Evolutionary conservation across 2,797 vertebrate genomes (phyloP), one percentile per base, ranked within the genome.

Genomic region (Cygnus olor): DNA sequence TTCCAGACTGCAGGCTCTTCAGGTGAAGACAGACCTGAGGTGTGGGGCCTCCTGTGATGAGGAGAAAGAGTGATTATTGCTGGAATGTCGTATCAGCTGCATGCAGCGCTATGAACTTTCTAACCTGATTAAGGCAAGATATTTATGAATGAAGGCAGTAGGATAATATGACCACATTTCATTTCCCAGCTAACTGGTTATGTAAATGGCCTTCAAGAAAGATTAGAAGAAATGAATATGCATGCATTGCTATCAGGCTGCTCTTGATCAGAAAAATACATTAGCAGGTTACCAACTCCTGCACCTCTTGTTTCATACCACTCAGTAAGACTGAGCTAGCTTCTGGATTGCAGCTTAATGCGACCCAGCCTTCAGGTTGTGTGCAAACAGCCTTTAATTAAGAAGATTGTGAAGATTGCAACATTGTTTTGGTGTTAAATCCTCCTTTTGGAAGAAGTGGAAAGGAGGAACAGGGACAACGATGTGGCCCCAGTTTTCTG

Each of bases 171-270:
- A 78, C 8, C 11, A 44, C 16, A 44, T 28, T 42, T 14, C 27
- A 58, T 71, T 92, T 96, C 85, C 93, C 30, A 60, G 76, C 70
- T 94, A 86, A 73, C 53, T 80, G 49, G 69, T 87, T 72, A 69
- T 49, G 38, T 72, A 80, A 78, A 56, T 79, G 13, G n/a, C 47
- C 57, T 76, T 85, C 36, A 57, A 47, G 65, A 74, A 13, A 3
- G 0, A 60, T 71, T 42, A 65, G 45, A 38, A 40, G 51, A 87
- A 93, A 89, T 73, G 1, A 89, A 80, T 87, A 91, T 73, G 47
- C n/a, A 54, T 36, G 49, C 11, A 38, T 74, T 83, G 32, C 32
- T 85, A 51, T 68, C n/a, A 87, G 34, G 21, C 32, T 87, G 13
- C 58, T 72, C 54, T 91, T 53, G 45, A 83, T 89, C 22, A 69